Conservation (phyloP, 2,888 invertebrate species). For the Lasius fuliginosus region DNA sequence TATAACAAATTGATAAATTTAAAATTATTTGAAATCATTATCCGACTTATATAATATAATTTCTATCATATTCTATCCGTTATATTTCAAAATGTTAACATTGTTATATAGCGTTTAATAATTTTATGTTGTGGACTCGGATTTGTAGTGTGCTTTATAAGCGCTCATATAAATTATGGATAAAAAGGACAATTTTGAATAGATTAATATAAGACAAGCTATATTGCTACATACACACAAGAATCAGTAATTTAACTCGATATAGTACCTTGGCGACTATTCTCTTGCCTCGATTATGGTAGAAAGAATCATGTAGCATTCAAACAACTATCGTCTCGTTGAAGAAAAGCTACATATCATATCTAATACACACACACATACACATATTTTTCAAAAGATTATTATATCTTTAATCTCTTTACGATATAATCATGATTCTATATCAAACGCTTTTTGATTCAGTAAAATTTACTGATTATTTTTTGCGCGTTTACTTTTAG, state of each 20-base stretch:
- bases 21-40: conserved; percentile 4
- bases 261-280: not conserved
- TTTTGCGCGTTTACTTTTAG: not conserved
- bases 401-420: not conserved
- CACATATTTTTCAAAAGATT: not conserved
- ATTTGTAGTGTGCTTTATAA: conserved; percentile 2
- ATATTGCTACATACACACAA: not conserved
- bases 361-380: too few species aligned
- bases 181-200: conserved; percentile 5
- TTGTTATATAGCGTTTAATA: conserved; percentile 16
- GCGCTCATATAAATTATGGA: not conserved
- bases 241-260: conserved; percentile 3
- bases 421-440: not conserved
- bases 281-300: not conserved
- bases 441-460: not conserved
- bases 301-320: not conserved
- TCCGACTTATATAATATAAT: not conserved
- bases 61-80: not conserved
- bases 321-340: not conserved
- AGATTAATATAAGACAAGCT: not conserved
- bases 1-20: not conserved
- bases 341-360: conserved; percentile 1
- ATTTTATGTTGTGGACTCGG: conserved; percentile 20
- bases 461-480: not conserved
- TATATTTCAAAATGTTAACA: not conserved